Base-by-base conservation (phyloP, 2,888 invertebrate genomes). In the Pandemis cinnamomeana region DNA sequence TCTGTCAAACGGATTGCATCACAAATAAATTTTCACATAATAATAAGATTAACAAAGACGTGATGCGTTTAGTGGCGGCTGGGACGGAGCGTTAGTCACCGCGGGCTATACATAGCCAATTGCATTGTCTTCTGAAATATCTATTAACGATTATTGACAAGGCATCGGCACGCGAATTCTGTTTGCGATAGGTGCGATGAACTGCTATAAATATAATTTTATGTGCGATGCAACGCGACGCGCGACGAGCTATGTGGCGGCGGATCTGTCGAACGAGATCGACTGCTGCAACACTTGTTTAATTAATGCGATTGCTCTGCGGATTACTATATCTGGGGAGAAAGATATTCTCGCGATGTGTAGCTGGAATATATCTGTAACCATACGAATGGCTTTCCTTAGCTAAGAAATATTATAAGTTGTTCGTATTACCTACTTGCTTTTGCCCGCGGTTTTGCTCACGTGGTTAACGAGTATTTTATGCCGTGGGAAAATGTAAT, bases 141-240 rank as follows among this genome's bases (percentile, higher is more conserved):
- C 94, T 94, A 93, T 93, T 94, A 93, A 91, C 89, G 91, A 94
- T 93, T 94, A 93, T 94, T 94, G 93, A 94, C 94, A 93, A 91
- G 92, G 91, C 91, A 93, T 93, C 92, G 93, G 94, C 91, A 93
- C 87, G 93, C 93, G 87, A 92, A 89, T 93, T 89, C 91, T 90
- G 86, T 87, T 85, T 86, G 88, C 89, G 87, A 90, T 91, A 93
- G 92, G 91, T 93, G 92, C 93, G 92, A 88, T 91, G 92, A 91
- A 93, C 92, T 90, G 88, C 91, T 94, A 94, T 93, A 87, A 92
- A 92, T 93, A 93, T 92, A 91, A 71, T 84, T 91, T 90, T 87
- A 91, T 91, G 88, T 87, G 87, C 88, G 85, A 86, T 86, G 87
- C 86, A 84, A 78, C 80, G 81, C 83, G 82, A 82, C 85, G 84